Percentiles rank a stretch among this genome's conserved stretches.
phyloP scores from a whole-genome alignment of 2,888 invertebrate genomes.

The Polydrusus tereticollis region DNA sequence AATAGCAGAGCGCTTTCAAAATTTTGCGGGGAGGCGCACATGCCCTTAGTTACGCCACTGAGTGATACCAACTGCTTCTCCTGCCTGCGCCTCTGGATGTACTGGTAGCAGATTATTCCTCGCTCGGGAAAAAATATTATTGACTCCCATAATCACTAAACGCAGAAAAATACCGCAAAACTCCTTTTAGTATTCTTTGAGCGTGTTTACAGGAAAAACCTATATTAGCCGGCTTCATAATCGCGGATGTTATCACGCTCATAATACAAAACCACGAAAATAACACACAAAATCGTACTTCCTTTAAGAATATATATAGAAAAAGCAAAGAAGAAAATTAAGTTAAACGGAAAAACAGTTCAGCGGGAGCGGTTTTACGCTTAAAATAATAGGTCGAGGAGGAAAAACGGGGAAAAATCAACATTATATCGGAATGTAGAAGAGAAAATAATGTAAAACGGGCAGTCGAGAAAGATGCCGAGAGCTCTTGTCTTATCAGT shows the following conservation, averaged over 20 bases:
- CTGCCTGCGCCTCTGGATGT: too few relatives aligned
- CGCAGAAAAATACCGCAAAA: background rate
- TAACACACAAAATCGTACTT: constrained; percentile 1
- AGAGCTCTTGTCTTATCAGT: too few relatives aligned
- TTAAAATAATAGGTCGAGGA: constrained; percentile 48
- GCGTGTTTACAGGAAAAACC: background rate
- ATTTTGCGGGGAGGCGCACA: too few relatives aligned
- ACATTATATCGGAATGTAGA: constrained; percentile 43
- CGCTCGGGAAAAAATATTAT: too few relatives aligned
- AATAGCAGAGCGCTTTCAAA: too few relatives aligned
- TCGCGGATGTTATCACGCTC: background rate
- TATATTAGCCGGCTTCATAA: background rate
- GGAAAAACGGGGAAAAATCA: constrained; percentile 39
- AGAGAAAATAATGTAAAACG: background rate
- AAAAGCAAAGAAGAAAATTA: constrained; percentile 41
- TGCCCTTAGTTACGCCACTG: too few relatives aligned
- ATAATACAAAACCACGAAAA: background rate
- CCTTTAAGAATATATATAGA: constrained; percentile 29
- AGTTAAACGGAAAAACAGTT: constrained; percentile 41
- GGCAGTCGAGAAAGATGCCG: too few relatives aligned
- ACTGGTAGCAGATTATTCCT: too few relatives aligned
- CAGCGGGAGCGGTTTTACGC: constrained; percentile 30
- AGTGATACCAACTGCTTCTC: too few relatives aligned
- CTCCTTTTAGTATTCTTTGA: background rate
- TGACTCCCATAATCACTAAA: too few relatives aligned